Evolutionary conservation across 2,113 vertebrate species (phyloP), one percentile per base, ranked within the genome.

Genomic region (Axis porcinus): DNA sequence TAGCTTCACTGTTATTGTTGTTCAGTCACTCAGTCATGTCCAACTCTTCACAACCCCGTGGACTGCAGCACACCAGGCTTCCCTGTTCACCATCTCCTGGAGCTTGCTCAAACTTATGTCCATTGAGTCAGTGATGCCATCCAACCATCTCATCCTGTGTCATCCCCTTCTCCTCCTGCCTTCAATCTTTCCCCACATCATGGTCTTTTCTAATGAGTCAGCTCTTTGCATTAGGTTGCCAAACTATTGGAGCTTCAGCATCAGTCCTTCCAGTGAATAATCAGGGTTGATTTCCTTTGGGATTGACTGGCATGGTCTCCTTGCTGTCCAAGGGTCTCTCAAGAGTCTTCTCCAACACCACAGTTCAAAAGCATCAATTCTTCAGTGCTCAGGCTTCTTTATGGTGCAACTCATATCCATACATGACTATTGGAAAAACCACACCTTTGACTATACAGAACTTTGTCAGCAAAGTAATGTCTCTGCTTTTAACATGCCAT

Each of bases 31-130:
- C 67, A 70, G n/a, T 70, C n/a, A 70, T 23, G 67, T 70, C 67
- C 0, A 0, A 74, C 10, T 74, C 19, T 23, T 74, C 2, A 0
- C 2, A 2, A 36, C 64, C 4, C 64, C 0, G 0, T 70, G 64
- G 64, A 23, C n/a, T 70, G 64, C n/a, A 70, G 64, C 64, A 70
- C n/a, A 36, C 64, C 19, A 36, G 17, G 64, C n/a, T 70, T 70
- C n/a, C n/a, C n/a, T 70, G 17, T 70, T 36, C 64, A 36, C 64
- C n/a, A 70, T 70, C n/a, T 70, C 64, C 64, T 70, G 9, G 9
- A 70, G 9, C 64, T 36, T 36, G 64, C 64, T 70, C 64, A 36
- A 36, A 36, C 17, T 70, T 2, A 23, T 40, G 19, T 74, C n/a
- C n/a, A 40, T 40, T 74, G n/a, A 74, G 67, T 40, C 67, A 74